Evolutionary conservation across 2,797 vertebrate species (phyloP), one percentile per base, ranked within the genome.

Genomic region (Gobionotothen gibberifrons): DNA sequence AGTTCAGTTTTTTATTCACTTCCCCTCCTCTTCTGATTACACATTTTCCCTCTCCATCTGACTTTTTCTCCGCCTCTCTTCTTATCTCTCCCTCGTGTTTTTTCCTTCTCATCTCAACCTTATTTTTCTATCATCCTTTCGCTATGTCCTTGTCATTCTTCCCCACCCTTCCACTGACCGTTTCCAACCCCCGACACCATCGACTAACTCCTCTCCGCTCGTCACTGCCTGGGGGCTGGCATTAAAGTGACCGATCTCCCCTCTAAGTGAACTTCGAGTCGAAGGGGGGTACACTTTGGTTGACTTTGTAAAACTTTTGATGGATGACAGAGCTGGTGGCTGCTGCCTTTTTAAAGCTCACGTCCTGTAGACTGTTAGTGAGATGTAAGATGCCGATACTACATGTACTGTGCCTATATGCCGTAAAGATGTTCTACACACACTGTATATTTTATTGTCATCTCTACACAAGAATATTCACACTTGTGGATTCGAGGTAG

Each of bases 271-370:
- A 43, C 13, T 64, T 29, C 11, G 40, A 69, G 32, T 56, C 0
- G 1, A 8, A 60, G 22, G 46, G 39, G 54, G 47, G 22, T 36
- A 11, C 5, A 62, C 77, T 80, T 69, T 42, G 65, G 78, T 64
- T 77, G 87, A 88, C 91, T 87, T 91, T 90, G 83, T 64, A 26
- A 74, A 86, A 86, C 83, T 86, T 84, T 81, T 91, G 85, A 89
- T 87, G 4, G 77, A 89, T 74, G 80, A 65, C 17, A 39, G 39
- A 59, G 54, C 70, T 61, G 46, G 21, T 52, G 73, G 62, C 68
- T 22, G 21, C 13, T 17, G 51, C 17, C 54, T 80, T 81, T 86
- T 61, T 29, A 71, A 69, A 77, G 58, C 69, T 69, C 11, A 40
- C 56, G 7, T 66, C 22, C 13, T 81, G 74, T 54, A 21, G 40